Base-by-base conservation (phyloP, 2,113 vertebrate species). In the Cygnus buccinator region DNA sequence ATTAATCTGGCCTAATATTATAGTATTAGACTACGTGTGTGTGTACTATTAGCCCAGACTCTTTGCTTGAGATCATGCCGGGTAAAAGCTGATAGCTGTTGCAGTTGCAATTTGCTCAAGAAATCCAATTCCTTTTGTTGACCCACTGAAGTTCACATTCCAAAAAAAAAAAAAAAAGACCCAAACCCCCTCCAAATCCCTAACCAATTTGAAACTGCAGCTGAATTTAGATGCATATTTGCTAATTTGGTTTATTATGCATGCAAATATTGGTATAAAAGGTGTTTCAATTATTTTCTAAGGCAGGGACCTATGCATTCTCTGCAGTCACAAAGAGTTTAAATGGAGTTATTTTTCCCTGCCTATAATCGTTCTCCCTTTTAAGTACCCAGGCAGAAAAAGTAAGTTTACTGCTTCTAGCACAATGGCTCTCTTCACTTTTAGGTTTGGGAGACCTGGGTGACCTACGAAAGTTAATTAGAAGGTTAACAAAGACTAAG, bases 401-500 rank as follows among this genome's bases (percentile, higher is more conserved):
- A 99, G 99, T 99, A 99, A 99, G 99, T 99, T 99, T 99, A 99
- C 99, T 99, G 99, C 99, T 98, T 98, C 98, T 97, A 97, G 97
- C 98, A 99, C 99, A 99, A 99, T 99, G 98, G 99, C 98, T 99
- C 99, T 99, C 99, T 99, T 99, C 99, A 99, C 99, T 99, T 99
- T 99, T 99, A 99, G 99, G 99, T 99, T 99, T 98, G 99, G 98
- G 99, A 99, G 99, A 99, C 99, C 99, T 99, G 99, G 98, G 99
- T 99, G 99, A 99, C 99, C 99, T 99, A 98, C 98, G 99, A 99
- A 99, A 99, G 99, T 99, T 99, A 99, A 99, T 99, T 99, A 99
- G 99, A 99, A 99, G 99, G 98, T 98, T 98, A 99, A 99, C 99
- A 99, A 99, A 99, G 99, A 99, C 98, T 98, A 99, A 99, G 99